Percentiles rank a stretch among this genome's conserved stretches.
These are phyloP conservation scores for Vannuccia rotundouncinata DNA, from an alignment of 2,888 invertebrate species.

Conservation along the genomic window DNA sequence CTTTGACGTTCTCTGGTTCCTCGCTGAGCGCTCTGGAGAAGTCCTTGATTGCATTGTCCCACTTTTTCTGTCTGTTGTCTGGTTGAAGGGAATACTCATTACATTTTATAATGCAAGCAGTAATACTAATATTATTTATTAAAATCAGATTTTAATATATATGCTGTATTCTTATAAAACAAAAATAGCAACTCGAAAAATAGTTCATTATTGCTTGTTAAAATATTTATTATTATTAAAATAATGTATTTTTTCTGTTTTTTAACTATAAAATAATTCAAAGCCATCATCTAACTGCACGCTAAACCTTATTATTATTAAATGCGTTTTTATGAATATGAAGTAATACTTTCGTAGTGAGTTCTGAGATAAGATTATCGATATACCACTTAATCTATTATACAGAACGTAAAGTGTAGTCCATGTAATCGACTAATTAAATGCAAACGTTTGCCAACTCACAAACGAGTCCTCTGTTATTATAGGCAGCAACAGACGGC, in stretches of 20 bases:
- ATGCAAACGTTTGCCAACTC: conserved; percentile 43
- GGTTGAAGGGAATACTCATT: conserved; percentile 13
- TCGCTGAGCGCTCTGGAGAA: conserved; percentile 62
- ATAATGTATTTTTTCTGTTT: too few relatives aligned
- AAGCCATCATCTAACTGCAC: too few relatives aligned
- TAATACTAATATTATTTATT: too few relatives aligned
- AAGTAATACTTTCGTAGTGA: too few relatives aligned
- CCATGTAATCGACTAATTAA: neutral
- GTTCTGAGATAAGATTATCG: too few relatives aligned
- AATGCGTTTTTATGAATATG: too few relatives aligned
- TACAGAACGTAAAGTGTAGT: neutral
- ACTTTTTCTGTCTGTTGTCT: conserved; percentile 62
- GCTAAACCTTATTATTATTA: neutral
- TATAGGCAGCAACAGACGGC: conserved; percentile 61
- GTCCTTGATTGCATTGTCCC: conserved; percentile 63
- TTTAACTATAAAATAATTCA: too few relatives aligned
- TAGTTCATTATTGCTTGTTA: conserved; percentile 1
- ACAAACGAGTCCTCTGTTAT: conserved; percentile 66
- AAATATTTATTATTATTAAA: conserved; percentile 21
- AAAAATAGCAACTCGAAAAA: conserved; percentile 16
- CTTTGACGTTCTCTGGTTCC: conserved; percentile 64
- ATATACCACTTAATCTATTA: neutral
- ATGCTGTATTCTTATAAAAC: too few relatives aligned
- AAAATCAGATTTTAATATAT: conserved; percentile 15
- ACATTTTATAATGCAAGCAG: conserved; percentile 1